A percentile compares a stretch with the other conserved stretches of the same genome.
Evolutionary conservation across 1,140 invertebrate species (phyloP).

Genomic region (Bombus balteatus): DNA sequence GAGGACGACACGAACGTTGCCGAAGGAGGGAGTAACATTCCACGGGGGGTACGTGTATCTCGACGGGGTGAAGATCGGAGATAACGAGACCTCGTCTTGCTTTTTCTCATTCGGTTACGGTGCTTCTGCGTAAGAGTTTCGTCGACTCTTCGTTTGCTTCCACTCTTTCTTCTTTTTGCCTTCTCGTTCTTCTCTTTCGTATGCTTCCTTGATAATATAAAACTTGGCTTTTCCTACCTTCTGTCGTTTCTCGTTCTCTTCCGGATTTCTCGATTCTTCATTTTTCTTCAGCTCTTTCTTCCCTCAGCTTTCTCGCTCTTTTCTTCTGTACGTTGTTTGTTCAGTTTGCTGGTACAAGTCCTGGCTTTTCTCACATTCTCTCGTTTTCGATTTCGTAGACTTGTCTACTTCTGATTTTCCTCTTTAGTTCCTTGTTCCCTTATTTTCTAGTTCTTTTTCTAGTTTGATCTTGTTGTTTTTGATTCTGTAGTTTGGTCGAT

Average conservation of each 20-base stretch:
- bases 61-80: conserved; percentile 66
- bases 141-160: neutral
- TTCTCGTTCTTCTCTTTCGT: neutral
- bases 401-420: no score
- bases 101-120: conserved; percentile 38
- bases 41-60: conserved; percentile 70
- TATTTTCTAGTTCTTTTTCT: no score
- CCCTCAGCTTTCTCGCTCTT: no score
- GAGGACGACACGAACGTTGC: conserved; percentile 7
- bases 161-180: neutral
- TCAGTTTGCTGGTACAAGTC: no score
- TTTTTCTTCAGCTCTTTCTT: neutral
- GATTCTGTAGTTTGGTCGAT: no score
- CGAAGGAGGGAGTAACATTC: conserved; percentile 59
- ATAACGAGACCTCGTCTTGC: conserved; percentile 60
- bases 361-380: no score
- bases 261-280: neutral
- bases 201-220: neutral
- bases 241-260: no score
- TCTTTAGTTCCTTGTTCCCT: no score
- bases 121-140: neutral
- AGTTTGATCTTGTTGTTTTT: no score
- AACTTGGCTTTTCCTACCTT: no score
- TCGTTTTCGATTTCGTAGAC: no score
- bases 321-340: no score